Percentiles rank a stretch among this genome's conserved stretches.
Evolutionary conservation across 2,113 vertebrate genomes (phyloP).

Genomic region (Herpailurus yagouaroundi): DNA sequence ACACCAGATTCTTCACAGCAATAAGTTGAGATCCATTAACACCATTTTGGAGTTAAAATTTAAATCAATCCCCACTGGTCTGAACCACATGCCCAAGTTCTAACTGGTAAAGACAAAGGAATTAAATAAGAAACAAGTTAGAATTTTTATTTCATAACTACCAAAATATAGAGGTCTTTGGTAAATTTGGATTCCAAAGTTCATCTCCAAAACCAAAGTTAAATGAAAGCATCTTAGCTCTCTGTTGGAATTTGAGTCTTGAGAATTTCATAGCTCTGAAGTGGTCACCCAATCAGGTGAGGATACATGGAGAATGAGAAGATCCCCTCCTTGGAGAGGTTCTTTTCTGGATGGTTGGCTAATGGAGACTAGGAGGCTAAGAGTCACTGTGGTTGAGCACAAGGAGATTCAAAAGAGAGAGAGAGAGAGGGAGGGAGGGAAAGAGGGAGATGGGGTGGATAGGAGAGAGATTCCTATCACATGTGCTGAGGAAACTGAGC

Average conservation of each 20-base stretch:
- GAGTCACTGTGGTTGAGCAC: not conserved
- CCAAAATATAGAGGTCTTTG: not conserved
- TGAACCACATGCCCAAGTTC: not conserved
- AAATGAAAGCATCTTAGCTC: not conserved
- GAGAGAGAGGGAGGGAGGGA: accelerated
- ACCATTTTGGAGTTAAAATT: not conserved
- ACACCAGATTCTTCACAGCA: not conserved
- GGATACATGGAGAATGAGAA: not conserved
- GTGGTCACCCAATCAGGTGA: not conserved
- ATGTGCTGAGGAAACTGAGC: not conserved
- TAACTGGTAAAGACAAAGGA: not conserved
- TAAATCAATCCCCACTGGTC: not conserved
- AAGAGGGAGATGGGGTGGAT: too few species aligned
- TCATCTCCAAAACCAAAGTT: not conserved
- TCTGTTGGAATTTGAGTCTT: not conserved
- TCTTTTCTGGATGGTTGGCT: not conserved
- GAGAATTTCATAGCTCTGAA: not conserved
- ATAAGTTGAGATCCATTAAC: not conserved
- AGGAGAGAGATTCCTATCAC: not conserved
- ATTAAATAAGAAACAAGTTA: not conserved
- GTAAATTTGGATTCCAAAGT: not conserved
- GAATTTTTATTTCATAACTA: not conserved
- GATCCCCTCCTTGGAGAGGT: not conserved
- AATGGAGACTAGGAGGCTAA: not conserved
- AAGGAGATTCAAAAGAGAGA: not conserved